These are phyloP conservation scores for Aphodius granarius DNA, from an alignment of 2,888 invertebrate genomes.

Conservation along the genomic window DNA sequence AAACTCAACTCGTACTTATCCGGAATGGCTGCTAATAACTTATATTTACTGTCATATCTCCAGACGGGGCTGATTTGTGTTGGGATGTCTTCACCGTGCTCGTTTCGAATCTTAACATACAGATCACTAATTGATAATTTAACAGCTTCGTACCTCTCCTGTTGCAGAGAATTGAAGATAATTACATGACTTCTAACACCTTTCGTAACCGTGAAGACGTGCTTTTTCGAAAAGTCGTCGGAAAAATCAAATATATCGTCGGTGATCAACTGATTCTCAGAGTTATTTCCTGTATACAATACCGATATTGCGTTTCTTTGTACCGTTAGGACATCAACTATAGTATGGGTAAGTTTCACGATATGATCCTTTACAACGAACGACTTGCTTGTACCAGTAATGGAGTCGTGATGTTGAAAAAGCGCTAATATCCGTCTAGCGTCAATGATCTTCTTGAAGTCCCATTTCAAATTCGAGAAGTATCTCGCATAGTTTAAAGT, in stretches of 20 bases:
- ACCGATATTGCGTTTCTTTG: neutral
- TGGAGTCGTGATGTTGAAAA: conserved; percentile 21
- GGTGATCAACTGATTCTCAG: neutral
- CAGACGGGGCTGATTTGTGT: conserved; percentile 18
- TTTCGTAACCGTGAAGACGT: neutral
- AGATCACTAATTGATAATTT: conserved; percentile 13
- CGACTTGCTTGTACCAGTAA: conserved; percentile 19
- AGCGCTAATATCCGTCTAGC: conserved; percentile 9
- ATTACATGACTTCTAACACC: conserved; percentile 10
- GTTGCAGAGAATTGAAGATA: conserved; percentile 14
- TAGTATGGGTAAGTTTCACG: conserved; percentile 5
- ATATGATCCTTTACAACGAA: conserved; percentile 16
- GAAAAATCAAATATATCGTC: neutral
- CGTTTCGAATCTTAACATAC: neutral
- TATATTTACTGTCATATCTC: neutral
- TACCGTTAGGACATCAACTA: neutral
- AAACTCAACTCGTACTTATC: conserved; percentile 14
- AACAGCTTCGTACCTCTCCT: conserved; percentile 4
- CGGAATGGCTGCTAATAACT: neutral
- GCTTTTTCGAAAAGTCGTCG: neutral
- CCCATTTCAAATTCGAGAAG: conserved; percentile 6
- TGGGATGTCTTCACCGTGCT: neutral
- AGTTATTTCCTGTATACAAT: neutral
- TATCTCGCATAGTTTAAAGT: neutral
- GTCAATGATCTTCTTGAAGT: conserved; percentile 7